A percentile compares a stretch with the other conserved stretches of the same genome.
Evolutionary conservation across 1,140 invertebrate genomes (phyloP).

Genomic region (Doryteuthis pealeii): DNA sequence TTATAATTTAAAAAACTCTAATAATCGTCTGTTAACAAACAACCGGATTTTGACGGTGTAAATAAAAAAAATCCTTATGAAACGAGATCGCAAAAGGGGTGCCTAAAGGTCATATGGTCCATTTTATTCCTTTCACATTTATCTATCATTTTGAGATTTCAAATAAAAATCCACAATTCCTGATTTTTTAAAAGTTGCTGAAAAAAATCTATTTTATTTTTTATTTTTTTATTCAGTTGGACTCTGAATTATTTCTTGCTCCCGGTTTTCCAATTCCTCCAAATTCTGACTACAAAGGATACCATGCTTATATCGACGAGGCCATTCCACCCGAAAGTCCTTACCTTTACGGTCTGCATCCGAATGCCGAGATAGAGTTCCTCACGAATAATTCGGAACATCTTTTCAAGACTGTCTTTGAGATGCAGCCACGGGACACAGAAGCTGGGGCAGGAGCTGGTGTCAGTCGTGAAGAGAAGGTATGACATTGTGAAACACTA

Average conservation of each 20-base stretch:
- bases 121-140: too few relatives aligned
- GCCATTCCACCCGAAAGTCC: constrained; percentile 85
- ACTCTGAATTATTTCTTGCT: constrained; percentile 84
- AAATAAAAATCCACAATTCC: too few relatives aligned
- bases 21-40: too few relatives aligned
- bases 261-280: constrained; percentile 85
- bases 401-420: constrained; percentile 86
- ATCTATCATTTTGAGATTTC: too few relatives aligned
- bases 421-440: constrained; percentile 88
- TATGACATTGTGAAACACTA: constrained; percentile 45
- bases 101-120: too few relatives aligned
- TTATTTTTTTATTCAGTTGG: constrained; percentile 66
- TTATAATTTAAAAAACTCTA: too few relatives aligned
- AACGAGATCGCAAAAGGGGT: too few relatives aligned
- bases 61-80: too few relatives aligned
- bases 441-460: constrained; percentile 77
- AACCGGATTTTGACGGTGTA: too few relatives aligned
- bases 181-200: too few relatives aligned
- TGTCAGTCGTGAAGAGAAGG: constrained; percentile 86
- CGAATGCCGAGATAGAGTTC: constrained; percentile 93
- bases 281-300: constrained; percentile 84
- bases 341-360: constrained; percentile 87
- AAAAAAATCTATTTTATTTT: too few relatives aligned
- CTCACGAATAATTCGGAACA: constrained; percentile 85
- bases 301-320: constrained; percentile 91